Base-by-base conservation (phyloP, 2,797 vertebrate genomes). In the Helicolenus hilgendorfi region DNA sequence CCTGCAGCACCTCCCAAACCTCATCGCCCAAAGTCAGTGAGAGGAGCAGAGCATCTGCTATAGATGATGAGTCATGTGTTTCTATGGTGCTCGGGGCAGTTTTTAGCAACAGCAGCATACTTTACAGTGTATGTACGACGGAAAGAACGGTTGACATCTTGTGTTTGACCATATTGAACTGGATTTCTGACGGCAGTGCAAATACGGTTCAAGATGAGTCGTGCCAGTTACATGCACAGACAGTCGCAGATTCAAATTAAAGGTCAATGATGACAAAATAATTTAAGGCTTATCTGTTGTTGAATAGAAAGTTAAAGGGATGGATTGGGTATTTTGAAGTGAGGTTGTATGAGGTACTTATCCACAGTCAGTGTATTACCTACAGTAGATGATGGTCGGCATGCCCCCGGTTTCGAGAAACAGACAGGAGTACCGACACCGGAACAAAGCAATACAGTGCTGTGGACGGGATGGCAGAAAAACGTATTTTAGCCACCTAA, bases 41-140 rank as follows among this genome's bases (percentile, higher is more conserved):
- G 88, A 63, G 60, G 29, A 93, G 86, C 73, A 49, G 49, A 79
- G 86, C 85, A 87, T 87, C 90, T 90, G 91, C 84, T 84, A n/a
- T 33, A 65, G 65, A 77, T 69, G 87, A 88, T 94, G 89, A 91
- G 56, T 92, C 72, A 89, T 91, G 84, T 91, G 90, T 92, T 94
- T 90, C 83, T 79, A 75, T 84, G 74, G 74, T 55, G 74, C 70
- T 78, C n/a, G 7, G 76, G 81, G 86, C 82, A 89, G 81, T 74
- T 90, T 84, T 59, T 55, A 60, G 58, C 56, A 64, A 65, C 68
- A 71, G 65, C 69, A 65, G 53, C 55, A 5, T 10, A 5, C 53
- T 69, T 29, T 27, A 8, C 18, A 59, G 11, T 24, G 18, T 33
- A 41, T 33, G 38, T 63, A 60, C 5, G 9, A 27, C n/a, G 11